Conservation (phyloP, 2,113 vertebrate genomes). For the Phoxinus phoxinus region DNA sequence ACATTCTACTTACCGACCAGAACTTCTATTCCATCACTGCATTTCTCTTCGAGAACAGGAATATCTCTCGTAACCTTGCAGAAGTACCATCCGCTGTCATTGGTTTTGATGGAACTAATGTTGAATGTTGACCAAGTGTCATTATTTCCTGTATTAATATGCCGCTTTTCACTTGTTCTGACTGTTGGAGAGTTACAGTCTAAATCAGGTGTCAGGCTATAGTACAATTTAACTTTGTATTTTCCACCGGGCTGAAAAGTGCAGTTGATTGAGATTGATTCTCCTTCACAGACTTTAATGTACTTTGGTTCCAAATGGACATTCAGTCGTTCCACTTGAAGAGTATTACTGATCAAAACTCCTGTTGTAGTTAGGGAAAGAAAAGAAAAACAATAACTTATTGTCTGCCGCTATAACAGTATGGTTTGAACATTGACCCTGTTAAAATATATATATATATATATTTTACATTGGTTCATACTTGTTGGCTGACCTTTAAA, state of each 20-base stretch:
- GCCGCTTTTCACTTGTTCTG: accelerated
- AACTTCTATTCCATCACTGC: conserved; percentile 18
- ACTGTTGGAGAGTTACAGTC: neutral
- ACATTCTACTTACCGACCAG: conserved; percentile 41
- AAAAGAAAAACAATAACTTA: neutral
- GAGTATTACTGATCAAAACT: neutral
- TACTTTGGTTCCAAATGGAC: neutral
- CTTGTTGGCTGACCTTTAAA: neutral
- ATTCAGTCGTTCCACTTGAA: neutral
- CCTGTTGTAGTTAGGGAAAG: conserved; percentile 1
- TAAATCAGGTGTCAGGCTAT: neutral
- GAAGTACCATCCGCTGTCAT: conserved; percentile 50
- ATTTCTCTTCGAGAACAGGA: accelerated
- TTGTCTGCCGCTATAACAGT: neutral
- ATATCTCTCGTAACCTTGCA: conserved; percentile 40
- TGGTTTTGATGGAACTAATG: neutral
- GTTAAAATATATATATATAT: too few relatives aligned
- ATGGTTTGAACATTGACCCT: neutral
- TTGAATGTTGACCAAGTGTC: neutral
- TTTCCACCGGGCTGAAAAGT: neutral
- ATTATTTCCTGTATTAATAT: accelerated
- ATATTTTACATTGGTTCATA: neutral
- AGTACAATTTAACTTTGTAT: conserved; percentile 16
- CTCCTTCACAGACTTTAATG: neutral
- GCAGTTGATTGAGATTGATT: conserved; percentile 17